A percentile compares a stretch with the other conserved stretches of the same genome.
phyloP scores from a whole-genome alignment of 2,797 vertebrate species.

The Falco berigora region DNA sequence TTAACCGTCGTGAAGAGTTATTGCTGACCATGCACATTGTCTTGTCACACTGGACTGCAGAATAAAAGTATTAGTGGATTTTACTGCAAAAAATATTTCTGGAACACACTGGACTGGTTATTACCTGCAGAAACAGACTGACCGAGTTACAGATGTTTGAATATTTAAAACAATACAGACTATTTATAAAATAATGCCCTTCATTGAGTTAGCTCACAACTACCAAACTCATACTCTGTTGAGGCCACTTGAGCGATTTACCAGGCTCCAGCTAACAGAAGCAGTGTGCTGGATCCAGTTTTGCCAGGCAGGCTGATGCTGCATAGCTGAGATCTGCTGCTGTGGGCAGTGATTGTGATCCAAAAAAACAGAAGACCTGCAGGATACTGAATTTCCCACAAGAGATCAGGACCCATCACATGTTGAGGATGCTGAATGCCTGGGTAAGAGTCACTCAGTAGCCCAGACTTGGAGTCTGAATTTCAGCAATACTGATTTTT shows the following conservation, averaged over 20 bases:
- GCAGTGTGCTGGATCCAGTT: neutral
- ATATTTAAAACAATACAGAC: neutral
- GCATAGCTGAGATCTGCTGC: neutral
- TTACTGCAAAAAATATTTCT: neutral
- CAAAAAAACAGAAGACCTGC: neutral
- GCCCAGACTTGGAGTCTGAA: neutral
- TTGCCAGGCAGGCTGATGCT: neutral
- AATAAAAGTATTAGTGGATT: neutral
- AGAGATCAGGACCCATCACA: neutral
- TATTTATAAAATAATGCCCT: neutral
- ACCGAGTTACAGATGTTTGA: neutral
- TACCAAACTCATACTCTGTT: neutral
- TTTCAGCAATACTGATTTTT: neutral
- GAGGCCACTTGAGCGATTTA: neutral
- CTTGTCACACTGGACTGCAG: neutral
- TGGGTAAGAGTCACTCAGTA: neutral
- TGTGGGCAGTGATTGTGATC: neutral
- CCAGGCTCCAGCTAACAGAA: neutral
- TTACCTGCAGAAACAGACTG: neutral
- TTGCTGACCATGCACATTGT: neutral
- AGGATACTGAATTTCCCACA: neutral
- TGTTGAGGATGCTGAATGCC: neutral
- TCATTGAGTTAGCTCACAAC: neutral
- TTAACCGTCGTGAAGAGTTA: neutral
- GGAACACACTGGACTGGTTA: neutral